Evolutionary conservation across 2,888 invertebrate genomes (phyloP).

Genomic region (Apodemia arnacis): DNA sequence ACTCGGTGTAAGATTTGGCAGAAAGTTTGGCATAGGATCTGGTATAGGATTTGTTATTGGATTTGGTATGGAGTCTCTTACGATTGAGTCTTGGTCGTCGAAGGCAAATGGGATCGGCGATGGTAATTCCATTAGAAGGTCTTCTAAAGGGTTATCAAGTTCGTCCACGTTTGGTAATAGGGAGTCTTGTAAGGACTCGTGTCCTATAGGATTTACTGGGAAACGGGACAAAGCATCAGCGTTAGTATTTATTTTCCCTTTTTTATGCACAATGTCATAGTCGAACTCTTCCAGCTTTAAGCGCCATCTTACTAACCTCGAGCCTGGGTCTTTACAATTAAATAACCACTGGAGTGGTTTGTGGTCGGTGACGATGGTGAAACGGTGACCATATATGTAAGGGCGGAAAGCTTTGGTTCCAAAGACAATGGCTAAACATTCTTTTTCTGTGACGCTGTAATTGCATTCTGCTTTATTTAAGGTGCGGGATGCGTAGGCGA

Average conservation of each 20-base stretch:
- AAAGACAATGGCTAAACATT: background rate
- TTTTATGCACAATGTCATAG: background rate
- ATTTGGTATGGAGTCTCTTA: background rate
- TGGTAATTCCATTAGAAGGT: background rate
- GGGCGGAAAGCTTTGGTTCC: background rate
- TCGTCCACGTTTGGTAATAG: background rate
- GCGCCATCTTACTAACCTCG: conserved; percentile 39
- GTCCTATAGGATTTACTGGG: background rate
- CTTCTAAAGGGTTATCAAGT: background rate
- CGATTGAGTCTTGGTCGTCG: background rate
- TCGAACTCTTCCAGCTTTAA: background rate
- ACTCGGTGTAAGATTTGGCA: background rate
- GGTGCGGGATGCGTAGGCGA: background rate
- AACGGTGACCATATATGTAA: conserved; percentile 18
- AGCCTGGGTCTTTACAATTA: conserved; percentile 37
- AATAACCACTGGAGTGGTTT: conserved; percentile 41
- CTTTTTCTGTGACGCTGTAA: conserved; percentile 1
- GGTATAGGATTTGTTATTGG: background rate
- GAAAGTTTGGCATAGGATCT: background rate
- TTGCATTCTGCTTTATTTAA: background rate
- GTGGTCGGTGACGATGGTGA: conserved; percentile 23
- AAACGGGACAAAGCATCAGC: background rate
- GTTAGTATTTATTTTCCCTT: background rate
- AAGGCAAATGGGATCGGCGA: background rate
- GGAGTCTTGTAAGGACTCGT: background rate